Evolutionary conservation across 92 coral and sea anemone genomes (phyloP), one percentile per base, ranked within the genome.

Genomic region (Siderastrea radians): DNA sequence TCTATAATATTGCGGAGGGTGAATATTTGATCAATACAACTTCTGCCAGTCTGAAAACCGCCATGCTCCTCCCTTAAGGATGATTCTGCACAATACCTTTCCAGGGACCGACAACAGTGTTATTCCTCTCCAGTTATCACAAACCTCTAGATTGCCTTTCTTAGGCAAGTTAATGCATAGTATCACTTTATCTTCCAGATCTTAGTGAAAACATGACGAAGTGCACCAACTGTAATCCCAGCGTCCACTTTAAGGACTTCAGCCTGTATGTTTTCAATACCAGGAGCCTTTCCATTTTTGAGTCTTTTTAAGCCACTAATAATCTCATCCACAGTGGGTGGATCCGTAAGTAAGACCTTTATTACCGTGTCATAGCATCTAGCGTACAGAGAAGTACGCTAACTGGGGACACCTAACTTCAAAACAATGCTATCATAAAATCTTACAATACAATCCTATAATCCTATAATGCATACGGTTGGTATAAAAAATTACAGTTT

Each of bases 81-180:
- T 73, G 78, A 73, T 73, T 48, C 78, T 46, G 26, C 78, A 73
- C 17, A 73, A 73, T 8, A 73, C 78, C 46, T 73, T 73, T 7
- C 78, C 78, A 5, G 17, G 53, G 51, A 71, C 51, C 10, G 52
- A 43, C 14, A 71, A 7, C 14, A 71, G 17, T 2, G 76, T 71
- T 9, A 46, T 47, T 48, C 78, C 78, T 48, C 78, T 73, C 55
- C 57, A 73, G 58, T 73, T 73, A 3, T 48, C 13, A 11, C 58
- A 48, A 4, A 72, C 16, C 43, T 44, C 49, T 44, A 72, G 43
- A 52, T 72, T 72, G 5, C 77, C 51, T 72, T 48, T 47, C 59
- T 73, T 73, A 45, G 78, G 78, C 47, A 73, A 57, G 1, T 73
- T 73, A 11, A 73, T 6, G 9, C 15, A 7, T n/a, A 13, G 74